Evolutionary conservation across 2,797 vertebrate species (phyloP).

Genomic region (Alcedo quadribrachys): DNA sequence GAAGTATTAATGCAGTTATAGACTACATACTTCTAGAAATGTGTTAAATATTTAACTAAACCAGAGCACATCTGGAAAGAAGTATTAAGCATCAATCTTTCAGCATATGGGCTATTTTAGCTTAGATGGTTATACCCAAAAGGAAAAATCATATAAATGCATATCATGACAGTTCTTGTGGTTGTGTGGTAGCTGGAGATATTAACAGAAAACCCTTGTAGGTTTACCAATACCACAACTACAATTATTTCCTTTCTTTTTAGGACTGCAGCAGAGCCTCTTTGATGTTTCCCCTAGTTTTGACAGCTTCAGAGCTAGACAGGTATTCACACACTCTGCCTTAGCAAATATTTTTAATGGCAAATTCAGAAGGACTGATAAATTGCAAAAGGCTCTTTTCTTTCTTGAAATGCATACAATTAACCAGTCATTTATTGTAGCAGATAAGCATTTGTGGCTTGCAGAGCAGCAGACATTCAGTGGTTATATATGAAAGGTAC

Average conservation of each 20-base stretch:
- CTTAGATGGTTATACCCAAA: constrained; percentile 11
- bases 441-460: neutral
- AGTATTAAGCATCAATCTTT: constrained; percentile 53
- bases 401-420: neutral
- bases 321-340: neutral
- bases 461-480: fast-evolving
- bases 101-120: constrained; percentile 42
- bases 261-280: neutral
- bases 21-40: constrained; percentile 18
- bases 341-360: neutral
- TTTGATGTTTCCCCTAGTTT: constrained; percentile 30
- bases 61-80: constrained; percentile 50
- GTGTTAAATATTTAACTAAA: constrained; percentile 60
- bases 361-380: neutral
- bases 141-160: constrained; percentile 24
- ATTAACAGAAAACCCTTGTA: constrained; percentile 46
- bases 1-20: constrained; percentile 38
- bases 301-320: neutral
- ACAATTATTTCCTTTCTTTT: constrained; percentile 39
- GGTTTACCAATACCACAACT: constrained; percentile 58
- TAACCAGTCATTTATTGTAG: neutral
- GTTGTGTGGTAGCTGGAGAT: constrained; percentile 58
- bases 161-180: constrained; percentile 34
- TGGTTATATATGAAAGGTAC: neutral
- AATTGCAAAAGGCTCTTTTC: neutral